phyloP scores from a whole-genome alignment of 2,797 vertebrate genomes.

The Gadopsis bispinosus region DNA sequence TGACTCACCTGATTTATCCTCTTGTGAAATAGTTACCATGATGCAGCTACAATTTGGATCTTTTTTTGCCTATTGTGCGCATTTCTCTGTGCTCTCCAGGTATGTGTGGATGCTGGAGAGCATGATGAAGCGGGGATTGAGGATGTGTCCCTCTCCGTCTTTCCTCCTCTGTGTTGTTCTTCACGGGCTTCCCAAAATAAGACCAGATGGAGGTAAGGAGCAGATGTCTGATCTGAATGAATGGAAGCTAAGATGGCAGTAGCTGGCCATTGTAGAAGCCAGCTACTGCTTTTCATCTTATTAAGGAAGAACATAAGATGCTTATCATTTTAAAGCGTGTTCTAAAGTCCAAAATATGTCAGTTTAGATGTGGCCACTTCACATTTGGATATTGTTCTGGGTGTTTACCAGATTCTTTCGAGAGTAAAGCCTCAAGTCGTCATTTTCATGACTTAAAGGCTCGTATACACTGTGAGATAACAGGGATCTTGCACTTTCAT shows the following conservation, averaged over 20 bases:
- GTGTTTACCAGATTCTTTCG: not conserved
- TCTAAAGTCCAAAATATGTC: not conserved
- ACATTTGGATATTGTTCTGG: not conserved
- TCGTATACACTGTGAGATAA: too few species aligned
- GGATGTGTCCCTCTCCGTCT: slow-evolving; percentile 87
- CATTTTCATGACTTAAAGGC: too few species aligned
- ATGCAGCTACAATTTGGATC: not conserved
- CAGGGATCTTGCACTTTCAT: too few species aligned
- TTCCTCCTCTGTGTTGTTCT: slow-evolving; percentile 92
- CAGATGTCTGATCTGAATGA: not conserved
- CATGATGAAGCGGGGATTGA: slow-evolving; percentile 88
- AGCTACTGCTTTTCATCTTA: not conserved
- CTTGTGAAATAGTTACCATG: not conserved
- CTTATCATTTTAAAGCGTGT: not conserved
- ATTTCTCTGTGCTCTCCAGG: slow-evolving; percentile 74
- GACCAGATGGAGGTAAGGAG: slow-evolving; percentile 86
- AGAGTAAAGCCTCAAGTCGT: too few species aligned
- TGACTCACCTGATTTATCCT: slow-evolving; percentile 43
- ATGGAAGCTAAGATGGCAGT: not conserved
- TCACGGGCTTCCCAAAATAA: slow-evolving; percentile 86
- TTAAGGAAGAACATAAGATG: not conserved
- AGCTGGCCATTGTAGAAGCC: not conserved
- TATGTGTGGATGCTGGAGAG: slow-evolving; percentile 92
- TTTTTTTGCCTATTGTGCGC: too few species aligned
- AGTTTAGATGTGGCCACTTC: not conserved